Evolutionary conservation across 2,888 invertebrate species (phyloP).

Genomic region (Lutraria lutraria): DNA sequence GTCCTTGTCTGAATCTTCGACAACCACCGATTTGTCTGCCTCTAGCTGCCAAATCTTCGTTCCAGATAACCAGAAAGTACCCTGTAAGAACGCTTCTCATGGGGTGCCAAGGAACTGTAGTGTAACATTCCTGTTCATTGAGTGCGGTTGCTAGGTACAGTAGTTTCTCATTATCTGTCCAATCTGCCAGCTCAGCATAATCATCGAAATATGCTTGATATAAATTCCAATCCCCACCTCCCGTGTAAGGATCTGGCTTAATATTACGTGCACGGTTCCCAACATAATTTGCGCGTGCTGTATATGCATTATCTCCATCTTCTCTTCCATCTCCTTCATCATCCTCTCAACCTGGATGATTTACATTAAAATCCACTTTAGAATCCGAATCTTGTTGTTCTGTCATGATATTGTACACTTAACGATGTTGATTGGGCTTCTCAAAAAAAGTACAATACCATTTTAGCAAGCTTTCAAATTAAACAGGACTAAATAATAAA

Average conservation of each 20-base stretch:
- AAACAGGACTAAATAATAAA: too few species aligned
- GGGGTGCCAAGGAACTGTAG: too few species aligned
- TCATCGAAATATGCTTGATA: conserved; percentile 56
- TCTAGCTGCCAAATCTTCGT: conserved; percentile 50
- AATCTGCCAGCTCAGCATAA: conserved; percentile 50
- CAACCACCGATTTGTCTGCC: conserved; percentile 38
- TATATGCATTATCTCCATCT: conserved; percentile 1
- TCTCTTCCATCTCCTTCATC: background rate
- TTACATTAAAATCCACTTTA: conserved; percentile 44
- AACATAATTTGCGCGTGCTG: background rate
- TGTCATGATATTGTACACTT: conserved; percentile 8
- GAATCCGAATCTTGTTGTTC: conserved; percentile 41
- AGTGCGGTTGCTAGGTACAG: conserved; percentile 39
- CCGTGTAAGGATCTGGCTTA: conserved; percentile 46
- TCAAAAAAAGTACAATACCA: too few species aligned
- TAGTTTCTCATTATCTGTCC: conserved; percentile 47
- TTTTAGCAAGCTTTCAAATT: too few species aligned
- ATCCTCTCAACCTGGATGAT: conserved; percentile 28
- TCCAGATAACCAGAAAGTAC: too few species aligned
- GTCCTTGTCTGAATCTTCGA: conserved; percentile 45
- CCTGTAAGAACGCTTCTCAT: too few species aligned
- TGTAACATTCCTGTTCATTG: too few species aligned
- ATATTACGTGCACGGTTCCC: conserved; percentile 21
- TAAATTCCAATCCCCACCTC: conserved; percentile 55
- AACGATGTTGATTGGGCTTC: too few species aligned